These are phyloP conservation scores for Castor canadensis DNA, from an alignment of 2,113 vertebrate species.

Conservation along the genomic window DNA sequence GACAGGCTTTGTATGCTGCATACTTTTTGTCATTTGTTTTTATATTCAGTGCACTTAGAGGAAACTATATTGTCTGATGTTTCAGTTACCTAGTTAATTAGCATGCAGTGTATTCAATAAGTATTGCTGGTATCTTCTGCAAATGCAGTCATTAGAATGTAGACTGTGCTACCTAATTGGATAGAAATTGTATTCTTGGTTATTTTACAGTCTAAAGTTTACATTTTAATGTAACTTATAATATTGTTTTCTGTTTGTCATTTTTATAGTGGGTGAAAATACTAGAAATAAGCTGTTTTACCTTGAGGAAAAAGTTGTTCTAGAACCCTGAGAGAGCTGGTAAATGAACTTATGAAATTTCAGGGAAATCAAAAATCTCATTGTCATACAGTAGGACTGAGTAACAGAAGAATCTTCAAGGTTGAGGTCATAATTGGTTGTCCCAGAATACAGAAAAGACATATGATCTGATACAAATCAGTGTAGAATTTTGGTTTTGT, in stretches of 20 bases:
- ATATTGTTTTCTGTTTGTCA: slow-evolving; percentile 28
- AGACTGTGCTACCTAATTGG: slow-evolving; percentile 67
- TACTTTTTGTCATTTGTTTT: slow-evolving; percentile 57
- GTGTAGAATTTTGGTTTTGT: background rate
- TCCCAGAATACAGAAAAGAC: background rate
- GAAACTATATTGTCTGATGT: slow-evolving; percentile 45
- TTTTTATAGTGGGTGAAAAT: slow-evolving; percentile 22
- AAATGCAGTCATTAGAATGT: slow-evolving; percentile 71
- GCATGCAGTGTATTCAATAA: slow-evolving; percentile 39
- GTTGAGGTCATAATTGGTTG: background rate
- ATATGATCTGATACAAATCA: background rate
- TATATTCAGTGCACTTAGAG: slow-evolving; percentile 45
- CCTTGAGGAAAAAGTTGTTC: slow-evolving; percentile 49
- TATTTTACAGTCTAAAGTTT: slow-evolving; percentile 72
- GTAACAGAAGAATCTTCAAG: background rate
- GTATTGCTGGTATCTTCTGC: slow-evolving; percentile 24
- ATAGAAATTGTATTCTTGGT: slow-evolving; percentile 62
- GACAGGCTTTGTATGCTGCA: slow-evolving; percentile 38
- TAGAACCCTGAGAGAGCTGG: slow-evolving; percentile 62
- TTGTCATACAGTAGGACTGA: background rate
- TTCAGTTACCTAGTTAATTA: slow-evolving; percentile 68
- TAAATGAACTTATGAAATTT: slow-evolving; percentile 50
- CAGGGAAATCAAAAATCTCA: slow-evolving; percentile 41
- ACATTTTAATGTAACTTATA: slow-evolving; percentile 62
- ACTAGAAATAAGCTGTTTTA: slow-evolving; percentile 36